Base-by-base conservation (phyloP, 2,888 invertebrate species). In the Ormyrus thymus region DNA sequence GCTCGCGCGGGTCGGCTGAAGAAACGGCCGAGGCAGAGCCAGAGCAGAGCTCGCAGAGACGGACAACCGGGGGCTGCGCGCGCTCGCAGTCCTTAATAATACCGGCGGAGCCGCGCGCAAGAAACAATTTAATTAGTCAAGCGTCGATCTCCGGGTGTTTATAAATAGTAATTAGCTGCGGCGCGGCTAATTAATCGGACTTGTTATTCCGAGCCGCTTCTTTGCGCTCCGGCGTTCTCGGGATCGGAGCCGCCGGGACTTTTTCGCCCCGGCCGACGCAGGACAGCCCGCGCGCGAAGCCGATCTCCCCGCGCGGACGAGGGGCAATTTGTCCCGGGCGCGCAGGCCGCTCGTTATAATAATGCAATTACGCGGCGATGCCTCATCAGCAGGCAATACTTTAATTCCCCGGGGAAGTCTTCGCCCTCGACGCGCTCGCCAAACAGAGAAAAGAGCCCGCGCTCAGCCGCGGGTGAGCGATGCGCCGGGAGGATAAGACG, bases 371-470 rank as follows among this genome's bases (percentile, higher is more conserved):
- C 85, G 82, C 81, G 82, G 81, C 83, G 82, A 84, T 84, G 86
- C 86, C 87, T 87, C 87, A 88, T 88, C 88, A 88, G 85, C 87
- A 86, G 86, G 86, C 87, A 87, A 89, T 89, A 88, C 87, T 89
- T 89, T 88, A 86, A 87, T 88, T 83, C 50, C 50, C 43, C 43
- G 59, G 29, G 3, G 3, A 3, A 29, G 29, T 29, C 4, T 29
- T 29, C 29, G 29, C 29, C 29, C n/a, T n/a, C n/a, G n/a, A n/a
- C n/a, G n/a, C n/a, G n/a, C n/a, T n/a, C n/a, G n/a, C n/a, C n/a
- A n/a, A 29, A 29, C 1, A 29, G n/a, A n/a, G 4, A 29, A 29
- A 3, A 29, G 29, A 29, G 29, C 3, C 29, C 29, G 29, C 29
- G 0, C n/a, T n/a, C 4, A 29, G 29, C 29, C 29, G 29, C 29